Percentiles rank a stretch among this genome's conserved stretches.
phyloP scores from a whole-genome alignment of 2,797 vertebrate species.

The Mormyrus hasselquistii region DNA sequence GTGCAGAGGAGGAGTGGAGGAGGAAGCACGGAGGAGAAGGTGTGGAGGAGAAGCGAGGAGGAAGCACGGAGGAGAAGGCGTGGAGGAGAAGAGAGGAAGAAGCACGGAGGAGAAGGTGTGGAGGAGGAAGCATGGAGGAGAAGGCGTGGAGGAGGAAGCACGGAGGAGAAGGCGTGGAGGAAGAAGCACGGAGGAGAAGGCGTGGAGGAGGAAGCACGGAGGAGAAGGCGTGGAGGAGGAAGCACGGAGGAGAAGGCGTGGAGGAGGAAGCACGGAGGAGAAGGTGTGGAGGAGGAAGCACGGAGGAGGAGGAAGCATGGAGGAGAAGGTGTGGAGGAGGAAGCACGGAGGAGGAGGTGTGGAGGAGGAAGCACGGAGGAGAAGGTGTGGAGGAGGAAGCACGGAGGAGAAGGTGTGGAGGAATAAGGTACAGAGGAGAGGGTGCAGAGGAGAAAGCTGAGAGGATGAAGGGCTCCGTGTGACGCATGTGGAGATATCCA shows the following conservation, averaged over 20 bases:
- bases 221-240: neutral
- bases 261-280: neutral
- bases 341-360: neutral
- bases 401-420: neutral
- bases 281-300: too few species aligned
- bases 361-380: neutral
- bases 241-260: neutral
- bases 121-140: neutral
- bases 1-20: neutral
- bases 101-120: fast-evolving
- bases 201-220: neutral
- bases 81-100: neutral
- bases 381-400: neutral
- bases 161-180: neutral
- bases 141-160: too few species aligned
- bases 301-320: too few species aligned
- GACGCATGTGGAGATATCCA: neutral
- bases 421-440: neutral
- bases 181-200: too few species aligned
- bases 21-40: neutral
- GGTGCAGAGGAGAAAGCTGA: neutral
- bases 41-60: neutral
- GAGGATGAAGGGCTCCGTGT: neutral
- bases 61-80: neutral
- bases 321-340: too few species aligned